Percentiles rank a stretch among this genome's conserved stretches.
phyloP scores from a whole-genome alignment of 2,888 invertebrate species.

The Microctonus brassicae region DNA sequence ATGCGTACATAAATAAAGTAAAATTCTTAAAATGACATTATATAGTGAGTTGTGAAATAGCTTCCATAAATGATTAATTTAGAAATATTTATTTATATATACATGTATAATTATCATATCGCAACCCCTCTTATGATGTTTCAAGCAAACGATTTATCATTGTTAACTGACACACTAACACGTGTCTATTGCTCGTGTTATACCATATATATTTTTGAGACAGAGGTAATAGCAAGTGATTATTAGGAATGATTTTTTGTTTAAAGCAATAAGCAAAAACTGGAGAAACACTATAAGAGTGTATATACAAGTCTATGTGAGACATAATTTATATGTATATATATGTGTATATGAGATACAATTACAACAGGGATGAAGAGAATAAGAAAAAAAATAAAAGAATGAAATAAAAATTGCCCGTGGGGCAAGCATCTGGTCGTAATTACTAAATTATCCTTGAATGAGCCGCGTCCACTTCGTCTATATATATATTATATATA shows the following conservation, averaged over 20 bases:
- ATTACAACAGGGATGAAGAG: conserved; percentile 7
- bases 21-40: not conserved
- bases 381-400: conserved; percentile 4
- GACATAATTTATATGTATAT: too few relatives aligned
- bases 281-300: not conserved
- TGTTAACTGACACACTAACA: conserved; percentile 23
- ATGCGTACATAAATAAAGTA: conserved; percentile 5
- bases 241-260: not conserved
- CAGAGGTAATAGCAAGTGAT: conserved; percentile 14
- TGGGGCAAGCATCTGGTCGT: conserved; percentile 64
- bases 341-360: too few relatives aligned
- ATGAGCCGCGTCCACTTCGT: conserved; percentile 54
- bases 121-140: not conserved
- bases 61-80: conserved; percentile 37
- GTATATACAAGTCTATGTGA: not conserved
- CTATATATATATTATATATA: too few relatives aligned
- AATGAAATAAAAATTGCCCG: conserved; percentile 43
- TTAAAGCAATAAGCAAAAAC: not conserved
- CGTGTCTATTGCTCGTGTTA: conserved; percentile 24
- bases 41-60: conserved; percentile 29
- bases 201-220: conserved; percentile 26
- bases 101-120: not conserved
- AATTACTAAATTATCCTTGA: conserved; percentile 68
- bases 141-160: conserved; percentile 31
- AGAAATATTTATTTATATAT: conserved; percentile 19